Percentiles rank a stretch among this genome's conserved stretches.
Evolutionary conservation across 2,888 invertebrate genomes (phyloP).

Genomic region (Selenia dentaria): DNA sequence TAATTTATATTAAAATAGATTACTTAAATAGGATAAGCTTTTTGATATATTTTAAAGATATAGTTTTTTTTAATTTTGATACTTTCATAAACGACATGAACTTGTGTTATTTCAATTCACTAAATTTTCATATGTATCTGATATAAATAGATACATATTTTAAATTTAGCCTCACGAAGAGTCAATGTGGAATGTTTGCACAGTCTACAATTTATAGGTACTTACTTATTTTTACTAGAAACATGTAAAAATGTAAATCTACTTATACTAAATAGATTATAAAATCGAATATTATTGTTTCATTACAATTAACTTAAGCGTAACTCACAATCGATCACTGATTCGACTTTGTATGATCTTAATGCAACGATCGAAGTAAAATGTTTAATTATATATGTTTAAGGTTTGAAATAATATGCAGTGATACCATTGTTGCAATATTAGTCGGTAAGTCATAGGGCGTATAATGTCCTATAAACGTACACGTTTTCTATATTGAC

Average conservation of each 20-base stretch:
- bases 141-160: conserved; percentile 51
- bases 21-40: conserved; percentile 9
- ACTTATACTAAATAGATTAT: conserved; percentile 39
- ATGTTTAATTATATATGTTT: conserved; percentile 38
- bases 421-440: conserved; percentile 83
- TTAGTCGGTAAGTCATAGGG: conserved; percentile 68
- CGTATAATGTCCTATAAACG: conserved; percentile 40
- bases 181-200: conserved; percentile 10
- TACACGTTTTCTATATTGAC: conserved; percentile 46
- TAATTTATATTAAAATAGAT: conserved; percentile 25
- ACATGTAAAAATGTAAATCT: conserved; percentile 70
- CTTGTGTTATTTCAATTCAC: conserved; percentile 30
- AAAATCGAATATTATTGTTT: conserved; percentile 16
- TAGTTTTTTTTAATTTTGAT: conserved; percentile 19
- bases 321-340: conserved; percentile 10
- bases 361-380: conserved; percentile 30
- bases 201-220: conserved; percentile 42
- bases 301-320: conserved; percentile 13
- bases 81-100: conserved; percentile 8
- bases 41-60: conserved; percentile 7
- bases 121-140: conserved; percentile 61
- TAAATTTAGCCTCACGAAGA: conserved; percentile 49
- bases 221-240: conserved; percentile 55
- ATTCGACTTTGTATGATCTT: conserved; percentile 33
- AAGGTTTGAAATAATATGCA: conserved; percentile 56